Evolutionary conservation across 2,797 vertebrate species (phyloP).

Genomic region (Neoniphon sammara): DNA sequence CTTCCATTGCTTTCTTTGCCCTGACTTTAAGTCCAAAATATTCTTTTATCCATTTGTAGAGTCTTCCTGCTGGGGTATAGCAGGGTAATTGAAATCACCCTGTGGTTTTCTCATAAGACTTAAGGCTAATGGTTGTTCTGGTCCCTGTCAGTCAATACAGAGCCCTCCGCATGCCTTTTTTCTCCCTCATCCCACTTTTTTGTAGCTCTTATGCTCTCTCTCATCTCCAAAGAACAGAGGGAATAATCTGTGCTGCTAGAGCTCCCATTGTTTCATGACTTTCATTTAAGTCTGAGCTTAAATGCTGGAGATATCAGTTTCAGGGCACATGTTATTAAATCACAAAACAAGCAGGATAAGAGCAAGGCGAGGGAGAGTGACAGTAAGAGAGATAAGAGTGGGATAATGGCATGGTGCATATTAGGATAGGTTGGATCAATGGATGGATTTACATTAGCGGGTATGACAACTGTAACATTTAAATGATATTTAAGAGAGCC

Average conservation of each 20-base stretch:
- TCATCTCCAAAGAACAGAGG: conserved; percentile 11
- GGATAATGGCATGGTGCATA: conserved; percentile 62
- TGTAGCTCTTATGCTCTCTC: background rate
- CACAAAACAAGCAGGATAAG: conserved; percentile 50
- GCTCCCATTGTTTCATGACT: conserved; percentile 53
- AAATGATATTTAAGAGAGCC: conserved; percentile 80
- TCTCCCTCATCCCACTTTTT: conserved; percentile 21
- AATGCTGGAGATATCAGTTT: conserved; percentile 46
- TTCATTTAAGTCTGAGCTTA: conserved; percentile 54
- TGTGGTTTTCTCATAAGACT: conserved; percentile 75
- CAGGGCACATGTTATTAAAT: conserved; percentile 55
- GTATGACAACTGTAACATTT: conserved; percentile 79
- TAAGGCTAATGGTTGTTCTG: conserved; percentile 71
- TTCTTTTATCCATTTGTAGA: conserved; percentile 59
- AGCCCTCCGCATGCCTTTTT: conserved; percentile 31
- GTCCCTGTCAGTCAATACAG: conserved; percentile 72
- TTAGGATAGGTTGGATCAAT: conserved; percentile 51
- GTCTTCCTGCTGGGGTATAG: conserved; percentile 58
- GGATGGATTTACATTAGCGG: conserved; percentile 72
- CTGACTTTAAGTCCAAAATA: conserved; percentile 34
- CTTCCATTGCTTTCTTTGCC: conserved; percentile 23
- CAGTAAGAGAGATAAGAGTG: conserved; percentile 42
- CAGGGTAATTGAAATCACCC: conserved; percentile 76
- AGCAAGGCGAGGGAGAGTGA: conserved; percentile 12
- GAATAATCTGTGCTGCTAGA: conserved; percentile 40